phyloP scores from a whole-genome alignment of 2,113 vertebrate genomes.

The Thunnus thynnus region DNA sequence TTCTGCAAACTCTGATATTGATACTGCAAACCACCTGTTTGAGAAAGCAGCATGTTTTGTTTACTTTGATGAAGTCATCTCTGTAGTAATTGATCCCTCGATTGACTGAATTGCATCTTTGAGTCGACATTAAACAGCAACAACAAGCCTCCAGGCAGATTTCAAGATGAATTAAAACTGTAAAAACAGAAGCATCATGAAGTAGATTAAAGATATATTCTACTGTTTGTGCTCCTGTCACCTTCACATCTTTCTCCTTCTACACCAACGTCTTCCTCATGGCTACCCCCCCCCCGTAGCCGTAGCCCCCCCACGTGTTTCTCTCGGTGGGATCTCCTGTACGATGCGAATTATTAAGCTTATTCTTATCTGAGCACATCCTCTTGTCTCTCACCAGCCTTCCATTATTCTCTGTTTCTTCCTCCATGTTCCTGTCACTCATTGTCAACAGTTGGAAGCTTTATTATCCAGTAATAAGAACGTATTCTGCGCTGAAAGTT shows the following conservation, averaged over 20 bases:
- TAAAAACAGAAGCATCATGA: too few species aligned
- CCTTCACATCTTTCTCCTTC: neutral
- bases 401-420: neutral
- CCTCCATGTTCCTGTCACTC: neutral
- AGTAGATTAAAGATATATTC: neutral
- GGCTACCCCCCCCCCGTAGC: neutral
- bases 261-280: neutral
- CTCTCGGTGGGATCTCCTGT: neutral
- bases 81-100: too few species aligned
- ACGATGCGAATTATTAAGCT: slow-evolving; percentile 16
- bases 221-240: too few species aligned
- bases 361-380: slow-evolving; percentile 33
- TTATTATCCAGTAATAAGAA: neutral
- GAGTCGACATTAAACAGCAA: too few species aligned
- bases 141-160: too few species aligned
- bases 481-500: too few species aligned
- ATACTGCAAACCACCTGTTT: slow-evolving; percentile 16
- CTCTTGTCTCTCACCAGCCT: slow-evolving; percentile 9
- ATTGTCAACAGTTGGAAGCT: neutral
- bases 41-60: neutral
- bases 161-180: too few species aligned
- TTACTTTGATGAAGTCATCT: neutral
- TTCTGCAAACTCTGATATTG: neutral
- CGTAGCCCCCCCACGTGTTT: too few species aligned
- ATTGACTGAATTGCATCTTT: too few species aligned